Conservation (phyloP, 1,140 invertebrate species). For the Papilio xuthus region DNA sequence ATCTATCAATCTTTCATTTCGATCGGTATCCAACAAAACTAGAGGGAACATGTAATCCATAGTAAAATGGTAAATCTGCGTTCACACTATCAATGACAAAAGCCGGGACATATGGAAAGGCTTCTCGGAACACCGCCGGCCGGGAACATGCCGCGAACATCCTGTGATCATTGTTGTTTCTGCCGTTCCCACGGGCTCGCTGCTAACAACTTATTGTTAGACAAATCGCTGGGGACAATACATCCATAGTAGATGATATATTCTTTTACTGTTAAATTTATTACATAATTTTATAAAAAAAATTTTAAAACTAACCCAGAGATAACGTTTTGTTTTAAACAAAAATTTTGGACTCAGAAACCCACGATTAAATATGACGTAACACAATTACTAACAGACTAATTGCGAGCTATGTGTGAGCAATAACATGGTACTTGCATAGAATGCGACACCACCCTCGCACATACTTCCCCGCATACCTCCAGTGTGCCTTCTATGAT, state of each 20-base stretch:
- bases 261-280: too few species aligned
- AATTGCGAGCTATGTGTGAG: too few species aligned
- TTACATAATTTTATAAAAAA: too few species aligned
- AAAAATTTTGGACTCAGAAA: too few species aligned
- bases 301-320: too few species aligned
- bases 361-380: too few species aligned
- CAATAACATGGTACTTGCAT: too few species aligned
- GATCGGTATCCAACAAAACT: background rate
- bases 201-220: conserved; percentile 13
- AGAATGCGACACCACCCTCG: too few species aligned
- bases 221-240: background rate
- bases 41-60: background rate
- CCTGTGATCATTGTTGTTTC: conserved; percentile 6
- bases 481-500: too few species aligned
- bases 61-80: background rate
- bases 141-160: conserved; percentile 16
- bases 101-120: conserved; percentile 7
- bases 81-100: conserved; percentile 22
- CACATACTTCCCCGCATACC: too few species aligned
- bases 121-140: background rate
- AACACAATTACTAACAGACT: too few species aligned
- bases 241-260: background rate
- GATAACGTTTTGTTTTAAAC: too few species aligned
- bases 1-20: background rate
- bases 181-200: conserved; percentile 1